phyloP scores from a whole-genome alignment of 2,113 vertebrate genomes.

The Setophaga kirtlandii region DNA sequence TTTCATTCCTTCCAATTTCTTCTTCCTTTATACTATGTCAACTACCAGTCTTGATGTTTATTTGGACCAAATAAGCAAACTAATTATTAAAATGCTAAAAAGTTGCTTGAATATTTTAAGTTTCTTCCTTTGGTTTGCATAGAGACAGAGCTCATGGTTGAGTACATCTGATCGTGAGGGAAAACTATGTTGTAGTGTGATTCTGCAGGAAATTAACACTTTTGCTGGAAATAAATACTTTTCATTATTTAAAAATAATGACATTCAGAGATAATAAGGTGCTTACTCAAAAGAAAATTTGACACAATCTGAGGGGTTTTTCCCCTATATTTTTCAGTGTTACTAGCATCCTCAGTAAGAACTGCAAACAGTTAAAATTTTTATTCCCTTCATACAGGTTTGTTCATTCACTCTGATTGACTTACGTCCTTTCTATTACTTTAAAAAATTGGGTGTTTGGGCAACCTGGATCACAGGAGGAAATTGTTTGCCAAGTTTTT shows the following conservation, averaged over 20 bases:
- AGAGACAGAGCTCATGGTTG: not conserved
- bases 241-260: not conserved
- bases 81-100: not conserved
- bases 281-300: not conserved
- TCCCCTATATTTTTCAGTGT: not conserved
- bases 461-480: not conserved
- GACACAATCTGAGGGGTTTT: not conserved
- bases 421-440: not conserved
- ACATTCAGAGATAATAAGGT: not conserved
- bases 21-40: not conserved
- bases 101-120: not conserved
- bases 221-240: not conserved
- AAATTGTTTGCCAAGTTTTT: not conserved
- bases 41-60: not conserved
- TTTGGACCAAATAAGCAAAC: not conserved
- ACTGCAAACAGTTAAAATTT: not conserved
- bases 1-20: not conserved
- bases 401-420: not conserved
- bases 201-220: not conserved
- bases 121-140: not conserved
- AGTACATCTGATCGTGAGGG: not conserved
- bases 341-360: not conserved
- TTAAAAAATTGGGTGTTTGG: not conserved
- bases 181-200: not conserved
- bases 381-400: not conserved